phyloP scores from a whole-genome alignment of 2,888 invertebrate genomes.

The Heteromyza rotundicornis region DNA sequence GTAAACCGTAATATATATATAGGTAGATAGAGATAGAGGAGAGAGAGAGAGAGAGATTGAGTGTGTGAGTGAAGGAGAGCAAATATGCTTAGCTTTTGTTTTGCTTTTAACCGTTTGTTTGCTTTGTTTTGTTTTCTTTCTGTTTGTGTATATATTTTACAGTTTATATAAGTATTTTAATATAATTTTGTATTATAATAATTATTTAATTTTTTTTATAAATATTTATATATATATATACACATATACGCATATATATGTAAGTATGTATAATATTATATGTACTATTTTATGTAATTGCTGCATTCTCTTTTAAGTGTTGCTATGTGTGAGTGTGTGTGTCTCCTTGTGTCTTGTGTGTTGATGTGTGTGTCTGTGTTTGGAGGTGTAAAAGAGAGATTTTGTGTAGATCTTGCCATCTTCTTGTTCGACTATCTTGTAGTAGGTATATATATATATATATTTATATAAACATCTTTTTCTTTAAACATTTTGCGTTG shows the following conservation, averaged over 20 bases:
- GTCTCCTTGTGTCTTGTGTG: neutral
- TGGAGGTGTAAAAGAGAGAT: no score
- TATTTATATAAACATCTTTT: no score
- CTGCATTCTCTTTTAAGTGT: conserved; percentile 3
- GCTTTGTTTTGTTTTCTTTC: conserved; percentile 22
- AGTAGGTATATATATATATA: no score
- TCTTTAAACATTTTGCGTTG: no score
- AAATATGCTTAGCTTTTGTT: neutral
- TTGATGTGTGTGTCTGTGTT: neutral
- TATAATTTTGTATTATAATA: neutral
- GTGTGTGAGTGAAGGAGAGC: neutral
- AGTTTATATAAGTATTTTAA: neutral
- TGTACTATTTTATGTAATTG: neutral
- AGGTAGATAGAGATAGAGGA: no score
- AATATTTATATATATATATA: conserved; percentile 24
- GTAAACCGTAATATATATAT: no score
- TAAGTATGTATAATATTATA: neutral
- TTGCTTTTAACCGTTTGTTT: neutral
- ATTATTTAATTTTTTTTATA: conserved; percentile 5
- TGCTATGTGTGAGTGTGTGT: conserved; percentile 3
- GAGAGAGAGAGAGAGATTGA: no score
- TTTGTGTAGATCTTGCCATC: no score
- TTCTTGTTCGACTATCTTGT: no score
- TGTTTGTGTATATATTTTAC: conserved; percentile 10
- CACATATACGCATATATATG: neutral